phyloP scores from a whole-genome alignment of 1,140 invertebrate genomes.

The Pissodes strobi region DNA sequence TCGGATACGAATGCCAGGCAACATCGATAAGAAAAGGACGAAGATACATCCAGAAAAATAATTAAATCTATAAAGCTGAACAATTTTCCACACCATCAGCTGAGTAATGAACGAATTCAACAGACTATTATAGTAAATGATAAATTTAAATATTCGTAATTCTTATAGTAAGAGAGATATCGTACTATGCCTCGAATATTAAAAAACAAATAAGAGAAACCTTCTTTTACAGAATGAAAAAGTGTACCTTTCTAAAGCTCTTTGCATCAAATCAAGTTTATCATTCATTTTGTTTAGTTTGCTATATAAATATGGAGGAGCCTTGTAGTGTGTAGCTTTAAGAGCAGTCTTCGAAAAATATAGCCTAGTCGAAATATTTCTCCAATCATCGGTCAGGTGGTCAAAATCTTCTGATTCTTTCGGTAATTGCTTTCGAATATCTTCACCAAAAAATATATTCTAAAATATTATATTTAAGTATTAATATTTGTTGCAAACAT shows the following conservation, averaged over 20 bases:
- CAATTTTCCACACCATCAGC: too few relatives aligned
- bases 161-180: too few relatives aligned
- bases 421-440: constrained; percentile 82
- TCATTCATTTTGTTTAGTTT: constrained; percentile 67
- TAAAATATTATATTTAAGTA: constrained; percentile 52
- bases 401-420: constrained; percentile 77
- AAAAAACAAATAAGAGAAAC: not conserved
- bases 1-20: too few relatives aligned
- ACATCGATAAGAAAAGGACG: too few relatives aligned
- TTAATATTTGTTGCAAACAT: not conserved
- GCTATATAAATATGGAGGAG: constrained; percentile 64
- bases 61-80: too few relatives aligned
- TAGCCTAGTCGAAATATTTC: constrained; percentile 70
- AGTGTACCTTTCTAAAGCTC: constrained; percentile 69
- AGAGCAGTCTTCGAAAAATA: constrained; percentile 60
- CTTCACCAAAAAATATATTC: constrained; percentile 83
- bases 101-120: too few relatives aligned
- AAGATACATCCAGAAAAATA: too few relatives aligned
- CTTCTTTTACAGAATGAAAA: too few relatives aligned
- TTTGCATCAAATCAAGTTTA: constrained; percentile 69
- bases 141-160: too few relatives aligned
- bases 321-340: constrained; percentile 61
- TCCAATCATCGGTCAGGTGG: constrained; percentile 72
- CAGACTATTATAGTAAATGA: too few relatives aligned
- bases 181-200: not conserved